These are phyloP conservation scores for Scolanthus callimorphus DNA, from an alignment of 92 coral and sea anemone species.

Conservation along the genomic window DNA sequence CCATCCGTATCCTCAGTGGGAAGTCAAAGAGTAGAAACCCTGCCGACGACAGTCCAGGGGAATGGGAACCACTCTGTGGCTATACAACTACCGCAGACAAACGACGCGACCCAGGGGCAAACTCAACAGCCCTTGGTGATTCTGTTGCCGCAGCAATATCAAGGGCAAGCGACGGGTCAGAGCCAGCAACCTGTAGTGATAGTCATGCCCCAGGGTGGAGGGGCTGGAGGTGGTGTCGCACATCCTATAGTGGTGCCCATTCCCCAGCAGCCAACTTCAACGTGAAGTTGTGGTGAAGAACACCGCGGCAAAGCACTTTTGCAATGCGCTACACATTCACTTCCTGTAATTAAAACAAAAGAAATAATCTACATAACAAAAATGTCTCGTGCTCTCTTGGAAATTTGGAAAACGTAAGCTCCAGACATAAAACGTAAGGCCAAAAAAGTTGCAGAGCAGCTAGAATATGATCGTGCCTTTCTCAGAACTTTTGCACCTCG, in stretches of 20 bases:
- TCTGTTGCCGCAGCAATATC: constrained; percentile 75
- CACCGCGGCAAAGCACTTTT: too few relatives aligned
- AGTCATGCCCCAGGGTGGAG: constrained; percentile 83
- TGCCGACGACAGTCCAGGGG: constrained; percentile 2
- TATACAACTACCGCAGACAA: constrained; percentile 57
- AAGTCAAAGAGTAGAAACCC: neutral
- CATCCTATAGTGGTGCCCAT: constrained; percentile 77
- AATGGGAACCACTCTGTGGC: constrained; percentile 45
- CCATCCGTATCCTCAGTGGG: constrained; percentile 20
- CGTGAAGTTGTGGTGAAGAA: too few relatives aligned
- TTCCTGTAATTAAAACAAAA: too few relatives aligned
- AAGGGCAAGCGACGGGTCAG: constrained; percentile 30
- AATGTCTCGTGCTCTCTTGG: too few relatives aligned
- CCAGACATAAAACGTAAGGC: too few relatives aligned
- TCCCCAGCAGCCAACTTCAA: constrained; percentile 43
- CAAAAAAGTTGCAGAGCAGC: too few relatives aligned
- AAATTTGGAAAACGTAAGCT: too few relatives aligned
- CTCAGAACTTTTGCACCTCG: too few relatives aligned
- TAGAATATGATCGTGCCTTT: too few relatives aligned
- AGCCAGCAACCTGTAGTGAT: constrained; percentile 80
- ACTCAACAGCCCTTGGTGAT: constrained; percentile 71
- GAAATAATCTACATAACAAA: too few relatives aligned
- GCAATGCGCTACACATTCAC: too few relatives aligned
- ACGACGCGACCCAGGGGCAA: constrained; percentile 19
- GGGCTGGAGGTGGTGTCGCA: constrained; percentile 47